Evolutionary conservation across 2,888 invertebrate species (phyloP), one percentile per base, ranked within the genome.

Genomic region (Trichogramma evanescens): DNA sequence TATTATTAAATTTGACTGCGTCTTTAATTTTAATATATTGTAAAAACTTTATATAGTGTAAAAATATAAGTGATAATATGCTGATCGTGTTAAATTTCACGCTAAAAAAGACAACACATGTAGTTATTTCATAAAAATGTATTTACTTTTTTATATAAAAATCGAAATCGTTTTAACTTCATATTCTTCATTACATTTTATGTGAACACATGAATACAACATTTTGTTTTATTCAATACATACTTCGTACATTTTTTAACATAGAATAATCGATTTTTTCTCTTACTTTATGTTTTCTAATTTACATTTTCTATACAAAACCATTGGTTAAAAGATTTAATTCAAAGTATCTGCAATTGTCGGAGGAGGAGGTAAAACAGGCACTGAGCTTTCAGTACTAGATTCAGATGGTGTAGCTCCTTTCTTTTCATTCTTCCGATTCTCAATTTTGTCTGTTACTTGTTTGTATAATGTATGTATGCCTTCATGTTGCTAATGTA

Each of bases 401-500:
- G 54, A 3, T 44, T 63, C 61, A 42, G 41, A 56, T 43, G 50
- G 42, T 26, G 81, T 81, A 6, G 78, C 68, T 6, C 86, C 84
- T 70, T 90, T 89, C 56, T 86, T 84, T 70, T 86, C 87, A 4
- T 83, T 80, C 8, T 71, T 65, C 54, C 70, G 66, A 43, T 62
- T 73, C 58, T 86, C 86, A 70, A 94, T 87, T 72, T 92, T 91
- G 68, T 91, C 91, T 69, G 87, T 86, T 61, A 94, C 80, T 39
- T 85, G 80, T 72, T 89, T 87, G 78, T 91, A 91, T 41, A 92
- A 79, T 71, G 83, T 87, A 71, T 92, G 91, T 0, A 93, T 91
- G 63, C 89, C 87, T 72, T 93, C 93, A 76, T 89, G 90, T 73
- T 93, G 93, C 76, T 93, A 46, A 45, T 41, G 5, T 48, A 40